phyloP scores from a whole-genome alignment of 2,797 vertebrate genomes.

The Eulemur rubriventer region DNA sequence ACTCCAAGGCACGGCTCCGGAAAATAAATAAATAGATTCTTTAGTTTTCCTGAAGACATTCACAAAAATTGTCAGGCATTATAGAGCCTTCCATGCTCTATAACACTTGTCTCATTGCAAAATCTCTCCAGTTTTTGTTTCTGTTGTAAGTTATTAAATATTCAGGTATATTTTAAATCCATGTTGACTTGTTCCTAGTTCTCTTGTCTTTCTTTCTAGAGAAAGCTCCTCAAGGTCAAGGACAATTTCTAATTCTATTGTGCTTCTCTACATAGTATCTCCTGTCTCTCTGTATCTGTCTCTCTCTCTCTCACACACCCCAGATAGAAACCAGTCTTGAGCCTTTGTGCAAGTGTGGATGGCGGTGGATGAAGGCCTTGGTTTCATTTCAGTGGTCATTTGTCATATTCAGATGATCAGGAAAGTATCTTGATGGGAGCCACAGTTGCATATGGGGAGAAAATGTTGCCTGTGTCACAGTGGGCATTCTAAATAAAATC shows the following conservation, averaged over 20 bases:
- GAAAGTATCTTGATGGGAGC: background rate
- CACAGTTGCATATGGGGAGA: background rate
- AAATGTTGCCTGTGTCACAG: background rate
- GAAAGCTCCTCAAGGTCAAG: background rate
- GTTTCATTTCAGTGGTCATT: background rate
- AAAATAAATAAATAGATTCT: conserved; percentile 52
- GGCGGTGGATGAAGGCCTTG: background rate
- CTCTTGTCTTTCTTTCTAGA: conserved; percentile 1
- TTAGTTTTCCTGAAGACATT: conserved; percentile 27
- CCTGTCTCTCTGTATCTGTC: background rate
- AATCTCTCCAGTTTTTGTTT: background rate
- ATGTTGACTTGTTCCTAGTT: background rate
- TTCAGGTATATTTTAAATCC: conserved; percentile 10
- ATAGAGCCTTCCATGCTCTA: background rate
- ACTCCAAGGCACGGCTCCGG: background rate
- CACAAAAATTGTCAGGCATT: conserved; percentile 40
- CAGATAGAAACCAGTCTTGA: background rate
- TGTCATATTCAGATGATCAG: background rate
- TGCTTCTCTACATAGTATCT: background rate
- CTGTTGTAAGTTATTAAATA: background rate
- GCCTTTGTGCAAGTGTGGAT: background rate
- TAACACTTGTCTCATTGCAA: background rate
- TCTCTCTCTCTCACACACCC: background rate
- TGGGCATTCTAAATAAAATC: background rate
- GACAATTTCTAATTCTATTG: background rate